phyloP scores from a whole-genome alignment of 92 coral and sea anemone species.

The Palythoa grandis region DNA sequence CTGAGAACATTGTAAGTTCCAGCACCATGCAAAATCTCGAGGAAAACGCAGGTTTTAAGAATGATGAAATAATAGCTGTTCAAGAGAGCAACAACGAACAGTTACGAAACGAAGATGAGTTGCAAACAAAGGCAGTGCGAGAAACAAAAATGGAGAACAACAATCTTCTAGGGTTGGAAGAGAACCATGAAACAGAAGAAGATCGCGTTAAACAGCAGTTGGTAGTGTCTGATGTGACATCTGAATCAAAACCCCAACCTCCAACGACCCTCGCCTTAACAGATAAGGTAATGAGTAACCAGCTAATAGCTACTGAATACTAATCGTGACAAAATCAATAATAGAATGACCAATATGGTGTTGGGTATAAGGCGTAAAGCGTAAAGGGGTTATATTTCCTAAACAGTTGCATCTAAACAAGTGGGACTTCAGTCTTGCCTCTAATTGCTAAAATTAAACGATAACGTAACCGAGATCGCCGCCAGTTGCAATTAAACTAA shows the following conservation, averaged over 20 bases:
- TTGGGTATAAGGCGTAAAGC: not conserved
- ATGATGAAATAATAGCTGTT: not conserved
- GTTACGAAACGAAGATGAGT: not conserved
- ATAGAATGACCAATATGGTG: not conserved
- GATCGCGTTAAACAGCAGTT: not conserved
- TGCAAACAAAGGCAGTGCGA: not conserved
- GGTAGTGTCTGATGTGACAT: not conserved
- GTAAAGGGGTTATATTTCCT: not conserved
- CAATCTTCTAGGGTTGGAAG: not conserved
- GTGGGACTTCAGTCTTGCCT: not conserved
- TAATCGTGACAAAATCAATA: conserved; percentile 21
- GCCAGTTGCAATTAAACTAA: not conserved
- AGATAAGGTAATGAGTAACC: conserved; percentile 39
- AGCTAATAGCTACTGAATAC: conserved; percentile 24
- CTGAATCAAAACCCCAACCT: conserved; percentile 37
- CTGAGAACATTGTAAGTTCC: not conserved
- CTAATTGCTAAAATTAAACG: not conserved
- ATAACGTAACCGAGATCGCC: not conserved
- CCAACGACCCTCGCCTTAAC: conserved; percentile 42
- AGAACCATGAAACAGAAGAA: not conserved
- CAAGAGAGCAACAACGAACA: not conserved
- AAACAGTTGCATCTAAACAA: not conserved
- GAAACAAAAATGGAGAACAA: not conserved
- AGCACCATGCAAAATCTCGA: not conserved
- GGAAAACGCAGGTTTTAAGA: not conserved